Evolutionary conservation across 2,888 invertebrate species (phyloP), one percentile per base, ranked within the genome.

Genomic region (Mylabris sibirica): DNA sequence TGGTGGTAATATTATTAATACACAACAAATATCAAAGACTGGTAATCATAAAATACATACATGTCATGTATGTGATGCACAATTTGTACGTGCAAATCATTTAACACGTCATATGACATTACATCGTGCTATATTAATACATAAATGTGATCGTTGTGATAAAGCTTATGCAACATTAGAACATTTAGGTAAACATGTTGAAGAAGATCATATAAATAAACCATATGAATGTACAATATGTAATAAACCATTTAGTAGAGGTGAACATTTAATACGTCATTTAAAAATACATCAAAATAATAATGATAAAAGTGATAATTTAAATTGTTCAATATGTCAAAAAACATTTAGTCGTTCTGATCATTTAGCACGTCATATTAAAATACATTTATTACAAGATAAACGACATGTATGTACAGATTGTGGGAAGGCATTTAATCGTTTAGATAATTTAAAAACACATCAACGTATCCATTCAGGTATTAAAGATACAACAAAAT

Each of bases 341-440:
- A 79, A 81, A 60, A 79, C 80, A 30, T 84, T 84, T 75, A 78
- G 72, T 44, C 90, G 91, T 82, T 88, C 89, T 63, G 91, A 91
- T 73, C 87, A 89, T 76, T 84, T 92, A 11, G 88, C 89, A 0
- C 87, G 90, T 63, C 92, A 92, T 81, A 87, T 88, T 24, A 89
- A 89, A 76, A 84, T 88, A n/a, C 91, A 92, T 80, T 72, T 85
- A 57, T 78, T 84, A 65, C 84, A 85, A 72, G 85, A 85, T 68
- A 85, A 85, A 70, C 73, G 85, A 34, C 85, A 85, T 73, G 86
- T 88, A 60, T 92, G 92, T 79, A 87, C 88, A 35, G 88, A 88
- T 5, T 92, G 92, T 77, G 88, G 88, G 35, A 90, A 90, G 80
- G 86, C 87, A 6, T 92, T 92, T 78, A 87, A 86, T 75, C 85